Base-by-base conservation (phyloP, 2,797 vertebrate genomes). In the Hemibagrus guttatus region DNA sequence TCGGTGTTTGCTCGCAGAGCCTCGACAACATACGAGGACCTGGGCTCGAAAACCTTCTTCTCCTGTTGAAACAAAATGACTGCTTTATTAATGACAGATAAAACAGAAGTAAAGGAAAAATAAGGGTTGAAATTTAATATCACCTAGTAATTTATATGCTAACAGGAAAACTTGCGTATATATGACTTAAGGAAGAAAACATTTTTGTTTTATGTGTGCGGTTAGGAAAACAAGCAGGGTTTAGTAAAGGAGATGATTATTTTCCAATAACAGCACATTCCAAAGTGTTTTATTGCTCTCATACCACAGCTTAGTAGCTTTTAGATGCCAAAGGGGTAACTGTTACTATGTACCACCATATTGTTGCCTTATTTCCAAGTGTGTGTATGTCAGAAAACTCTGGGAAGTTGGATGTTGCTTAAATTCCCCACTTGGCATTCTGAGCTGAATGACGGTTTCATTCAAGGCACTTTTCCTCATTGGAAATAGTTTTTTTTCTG, bases 1-100 rank as follows among this genome's bases (percentile, higher is more conserved):
- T 98, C 97, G 0, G 97, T 99, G 95, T 99, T 97, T 54, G 98
- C 98, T 89, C 97, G 98, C 90, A 99, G 96, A 89, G 96, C 96
- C 85, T 98, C 97, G 88, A 98, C 96, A 0, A 95, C 95, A 91
- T 97, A 98, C 0, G 96, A 96, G 0, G 95, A 97, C 4, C 96
- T 95, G 0, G 98, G 97, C 85, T 96, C 97, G 3, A 99, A 98
- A 86, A 94, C 97, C 94, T 96, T 95, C 91, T 95, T 96, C 90
- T 97, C 96, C 98, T 99, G 93, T 75, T 69, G 28, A 28, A 35
- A 35, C 64, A 26, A 84, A 84, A 79, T 69, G 84, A 86, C 11
- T 14, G 28, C 14, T 16, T 81, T 19, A 49, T 49, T 59, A 35
- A 59, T 13, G 39, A 35, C 26, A 35, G 52, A 56, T 31, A 21